Conservation (phyloP, 2,113 vertebrate genomes). For the Neodon shergylaensis region DNA sequence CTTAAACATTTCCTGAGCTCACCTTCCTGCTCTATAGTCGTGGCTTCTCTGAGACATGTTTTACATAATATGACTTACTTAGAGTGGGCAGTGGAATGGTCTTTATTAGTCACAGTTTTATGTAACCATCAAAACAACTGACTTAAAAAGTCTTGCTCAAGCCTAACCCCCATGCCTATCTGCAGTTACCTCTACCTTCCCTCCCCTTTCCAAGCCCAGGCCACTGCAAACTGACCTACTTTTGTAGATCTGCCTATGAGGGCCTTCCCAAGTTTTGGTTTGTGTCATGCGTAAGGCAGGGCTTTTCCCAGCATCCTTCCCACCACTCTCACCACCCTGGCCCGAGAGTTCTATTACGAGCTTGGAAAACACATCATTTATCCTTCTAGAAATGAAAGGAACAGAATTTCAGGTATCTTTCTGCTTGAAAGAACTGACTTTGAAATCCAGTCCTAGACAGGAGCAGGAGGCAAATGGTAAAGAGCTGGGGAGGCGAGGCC, state of each 20-base stretch:
- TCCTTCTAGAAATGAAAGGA: not conserved
- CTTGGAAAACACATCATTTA: not conserved
- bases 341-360: not conserved
- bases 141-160: not conserved
- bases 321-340: fast-evolving
- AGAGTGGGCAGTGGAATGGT: not conserved
- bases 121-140: not conserved
- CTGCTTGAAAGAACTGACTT: not conserved
- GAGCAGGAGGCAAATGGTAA: not conserved
- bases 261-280: not conserved
- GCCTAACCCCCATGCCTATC: too few species aligned
- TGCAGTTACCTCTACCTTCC: not conserved
- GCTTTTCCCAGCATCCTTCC: not conserved
- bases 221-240: not conserved
- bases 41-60: not conserved
- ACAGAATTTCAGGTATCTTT: not conserved
- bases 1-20: not conserved
- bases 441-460: slow-evolving; percentile 13
- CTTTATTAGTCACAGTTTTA: not conserved
- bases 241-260: not conserved
- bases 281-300: not conserved
- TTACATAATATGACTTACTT: not conserved
- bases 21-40: not conserved
- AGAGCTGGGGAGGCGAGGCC: not conserved
- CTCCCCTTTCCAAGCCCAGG: not conserved